phyloP scores from a whole-genome alignment of 2,797 vertebrate species.

The Tympanoctomys barrerae region DNA sequence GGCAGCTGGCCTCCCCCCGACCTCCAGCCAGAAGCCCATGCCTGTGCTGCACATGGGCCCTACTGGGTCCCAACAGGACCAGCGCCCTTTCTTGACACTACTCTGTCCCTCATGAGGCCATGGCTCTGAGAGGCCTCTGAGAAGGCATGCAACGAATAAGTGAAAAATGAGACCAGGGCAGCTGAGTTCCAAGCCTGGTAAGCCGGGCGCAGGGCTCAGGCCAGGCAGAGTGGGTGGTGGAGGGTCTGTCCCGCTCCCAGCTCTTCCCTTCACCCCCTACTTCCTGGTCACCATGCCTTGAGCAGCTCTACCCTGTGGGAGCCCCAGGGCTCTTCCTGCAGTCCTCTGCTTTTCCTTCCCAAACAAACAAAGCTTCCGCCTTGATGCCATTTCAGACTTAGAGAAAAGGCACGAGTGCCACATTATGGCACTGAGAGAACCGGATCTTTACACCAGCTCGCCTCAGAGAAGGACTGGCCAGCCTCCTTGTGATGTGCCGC shows the following conservation, averaged over 20 bases:
- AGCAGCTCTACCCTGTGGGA: background rate
- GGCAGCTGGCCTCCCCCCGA: background rate
- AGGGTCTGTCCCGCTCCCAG: background rate
- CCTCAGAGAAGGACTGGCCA: background rate
- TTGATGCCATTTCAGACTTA: background rate
- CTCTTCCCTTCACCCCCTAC: background rate
- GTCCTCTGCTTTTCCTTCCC: background rate
- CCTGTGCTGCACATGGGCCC: background rate
- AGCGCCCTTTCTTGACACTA: background rate
- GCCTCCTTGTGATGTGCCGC: background rate
- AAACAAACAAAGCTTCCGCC: background rate
- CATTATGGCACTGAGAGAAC: too few relatives aligned
- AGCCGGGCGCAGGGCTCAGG: background rate
- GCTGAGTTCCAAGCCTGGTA: background rate
- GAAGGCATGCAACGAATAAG: background rate
- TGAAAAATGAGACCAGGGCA: background rate
- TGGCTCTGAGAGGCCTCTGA: background rate
- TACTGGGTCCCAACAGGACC: background rate
- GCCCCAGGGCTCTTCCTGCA: background rate
- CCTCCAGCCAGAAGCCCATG: accelerated
- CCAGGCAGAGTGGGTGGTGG: accelerated
- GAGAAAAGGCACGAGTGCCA: background rate
- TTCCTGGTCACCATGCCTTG: background rate
- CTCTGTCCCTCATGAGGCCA: background rate
- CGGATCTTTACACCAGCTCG: background rate